Evolutionary conservation across 2,888 invertebrate species (phyloP).

Genomic region (Herminia tarsipennalis): DNA sequence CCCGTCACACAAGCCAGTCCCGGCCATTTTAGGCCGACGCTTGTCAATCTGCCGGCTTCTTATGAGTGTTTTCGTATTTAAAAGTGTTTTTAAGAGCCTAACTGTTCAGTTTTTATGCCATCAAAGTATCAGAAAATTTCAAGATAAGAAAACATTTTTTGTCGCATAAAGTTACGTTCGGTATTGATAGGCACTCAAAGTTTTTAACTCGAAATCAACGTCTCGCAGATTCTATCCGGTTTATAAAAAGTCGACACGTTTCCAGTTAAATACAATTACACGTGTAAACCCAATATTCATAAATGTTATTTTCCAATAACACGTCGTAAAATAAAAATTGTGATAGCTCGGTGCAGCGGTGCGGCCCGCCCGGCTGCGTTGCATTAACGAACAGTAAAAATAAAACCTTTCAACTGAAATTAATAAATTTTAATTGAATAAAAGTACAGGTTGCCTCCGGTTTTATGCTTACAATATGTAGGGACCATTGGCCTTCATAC

Average conservation of each 20-base stretch:
- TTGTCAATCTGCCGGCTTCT: slow-evolving; percentile 64
- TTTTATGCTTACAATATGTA: slow-evolving; percentile 53
- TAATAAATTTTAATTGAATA: slow-evolving; percentile 74
- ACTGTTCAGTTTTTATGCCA: slow-evolving; percentile 55
- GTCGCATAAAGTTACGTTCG: slow-evolving; percentile 27
- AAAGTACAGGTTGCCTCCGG: slow-evolving; percentile 59
- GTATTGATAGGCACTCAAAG: slow-evolving; percentile 15
- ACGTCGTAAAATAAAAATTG: slow-evolving; percentile 36
- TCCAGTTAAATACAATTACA: slow-evolving; percentile 26
- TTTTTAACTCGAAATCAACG: slow-evolving; percentile 24
- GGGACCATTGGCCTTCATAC: slow-evolving; percentile 34
- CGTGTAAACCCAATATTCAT: slow-evolving; percentile 32
- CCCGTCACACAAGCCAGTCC: slow-evolving; percentile 55
- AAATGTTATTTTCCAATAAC: slow-evolving; percentile 45
- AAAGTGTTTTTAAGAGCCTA: slow-evolving; percentile 58
- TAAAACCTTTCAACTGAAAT: slow-evolving; percentile 62
- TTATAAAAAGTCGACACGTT: slow-evolving; percentile 17
- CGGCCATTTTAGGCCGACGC: slow-evolving; percentile 60
- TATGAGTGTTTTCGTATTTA: slow-evolving; percentile 62
- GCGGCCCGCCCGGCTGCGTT: slow-evolving; percentile 31
- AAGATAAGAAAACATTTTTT: slow-evolving; percentile 41
- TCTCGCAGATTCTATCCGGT: slow-evolving; percentile 5
- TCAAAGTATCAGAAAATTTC: slow-evolving; percentile 54
- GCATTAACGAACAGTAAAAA: slow-evolving; percentile 60
- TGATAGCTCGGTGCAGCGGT: slow-evolving; percentile 30